A percentile compares a stretch with the other conserved stretches of the same genome.
Conservation (phyloP, 1,140 invertebrate genomes). For the Hydropsyche tenuis region DNA sequence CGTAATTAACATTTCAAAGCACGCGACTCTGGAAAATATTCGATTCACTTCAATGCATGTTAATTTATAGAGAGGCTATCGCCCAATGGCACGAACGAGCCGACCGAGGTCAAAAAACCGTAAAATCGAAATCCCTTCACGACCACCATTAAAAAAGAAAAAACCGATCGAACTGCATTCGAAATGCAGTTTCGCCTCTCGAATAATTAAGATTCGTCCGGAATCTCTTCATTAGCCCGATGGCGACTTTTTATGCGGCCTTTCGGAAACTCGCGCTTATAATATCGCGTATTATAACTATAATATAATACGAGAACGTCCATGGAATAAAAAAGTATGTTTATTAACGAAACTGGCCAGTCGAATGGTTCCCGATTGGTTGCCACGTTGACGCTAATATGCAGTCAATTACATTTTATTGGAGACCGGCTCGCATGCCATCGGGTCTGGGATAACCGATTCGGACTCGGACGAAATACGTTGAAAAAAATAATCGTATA, state of each 20-base stretch:
- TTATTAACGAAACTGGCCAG: slow-evolving; percentile 25
- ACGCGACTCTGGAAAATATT: no score
- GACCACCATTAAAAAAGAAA: no score
- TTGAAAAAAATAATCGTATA: slow-evolving; percentile 11
- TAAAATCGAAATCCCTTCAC: no score
- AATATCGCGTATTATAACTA: background rate
- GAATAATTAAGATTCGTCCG: background rate
- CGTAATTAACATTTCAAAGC: no score
- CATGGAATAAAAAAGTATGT: slow-evolving; percentile 21
- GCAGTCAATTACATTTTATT: slow-evolving; percentile 47
- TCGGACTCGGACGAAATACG: background rate
- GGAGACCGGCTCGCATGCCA: slow-evolving; percentile 22
- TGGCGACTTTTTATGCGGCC: background rate
- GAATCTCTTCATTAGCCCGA: slow-evolving; percentile 25
- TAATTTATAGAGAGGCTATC: no score
- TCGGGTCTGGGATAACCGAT: slow-evolving; percentile 16
- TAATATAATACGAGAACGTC: background rate
- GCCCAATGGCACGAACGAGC: no score
- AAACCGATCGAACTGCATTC: no score
- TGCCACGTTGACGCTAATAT: slow-evolving; percentile 37
- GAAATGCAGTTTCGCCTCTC: no score
- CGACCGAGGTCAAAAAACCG: no score
- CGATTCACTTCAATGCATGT: no score
- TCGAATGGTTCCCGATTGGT: slow-evolving; percentile 39
- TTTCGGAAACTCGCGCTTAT: background rate